phyloP scores from a whole-genome alignment of 2,888 invertebrate genomes.

The Malthinus seriepunctatus region DNA sequence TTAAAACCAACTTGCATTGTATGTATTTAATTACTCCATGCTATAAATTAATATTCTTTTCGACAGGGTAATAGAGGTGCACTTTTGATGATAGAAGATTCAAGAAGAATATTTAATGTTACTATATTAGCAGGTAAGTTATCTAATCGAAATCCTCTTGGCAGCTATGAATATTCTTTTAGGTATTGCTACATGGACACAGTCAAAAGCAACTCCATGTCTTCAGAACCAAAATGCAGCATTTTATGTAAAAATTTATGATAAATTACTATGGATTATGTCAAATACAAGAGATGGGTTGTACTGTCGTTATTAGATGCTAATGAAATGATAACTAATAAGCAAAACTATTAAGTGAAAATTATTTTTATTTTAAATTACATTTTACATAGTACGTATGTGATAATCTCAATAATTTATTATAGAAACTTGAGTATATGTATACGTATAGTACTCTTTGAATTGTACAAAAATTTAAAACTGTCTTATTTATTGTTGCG shows the following conservation, averaged over 20 bases:
- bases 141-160: too few species aligned
- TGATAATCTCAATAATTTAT: too few species aligned
- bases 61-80: conserved; percentile 17
- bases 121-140: conserved; percentile 25
- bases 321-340: too few species aligned
- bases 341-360: background rate
- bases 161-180: too few species aligned
- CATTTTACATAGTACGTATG: too few species aligned
- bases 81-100: conserved; percentile 18
- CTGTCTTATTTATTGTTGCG: too few species aligned
- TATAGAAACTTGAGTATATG: too few species aligned
- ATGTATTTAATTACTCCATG: too few species aligned
- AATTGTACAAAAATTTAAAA: too few species aligned
- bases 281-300: conserved; percentile 47
- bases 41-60: background rate
- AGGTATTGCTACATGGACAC: conserved; percentile 67
- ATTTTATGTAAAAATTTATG: conserved; percentile 59
- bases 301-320: conserved; percentile 47
- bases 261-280: conserved; percentile 58
- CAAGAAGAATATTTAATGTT: conserved; percentile 15
- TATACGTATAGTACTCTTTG: too few species aligned
- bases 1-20: too few species aligned
- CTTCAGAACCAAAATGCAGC: conserved; percentile 48
- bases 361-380: background rate
- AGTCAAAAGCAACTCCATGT: conserved; percentile 60